Percentiles rank a stretch among this genome's conserved stretches.
These are phyloP conservation scores for Arothron firmamentum DNA, from an alignment of 2,113 vertebrate genomes.

Conservation along the genomic window DNA sequence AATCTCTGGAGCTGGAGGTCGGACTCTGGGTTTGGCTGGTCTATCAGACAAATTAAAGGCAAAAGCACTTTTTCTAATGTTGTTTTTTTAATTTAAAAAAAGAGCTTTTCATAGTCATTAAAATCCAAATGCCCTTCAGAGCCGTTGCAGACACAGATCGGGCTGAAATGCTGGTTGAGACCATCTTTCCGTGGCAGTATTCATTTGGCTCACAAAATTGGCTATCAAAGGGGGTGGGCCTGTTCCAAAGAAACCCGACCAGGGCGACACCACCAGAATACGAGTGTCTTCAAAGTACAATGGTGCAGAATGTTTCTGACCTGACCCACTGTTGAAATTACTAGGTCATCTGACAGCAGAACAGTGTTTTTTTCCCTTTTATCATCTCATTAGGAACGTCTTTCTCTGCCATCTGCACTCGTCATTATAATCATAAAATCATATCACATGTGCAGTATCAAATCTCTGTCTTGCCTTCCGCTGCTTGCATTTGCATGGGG, in stretches of 20 bases:
- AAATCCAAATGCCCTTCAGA: no score
- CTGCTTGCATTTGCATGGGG: slow-evolving; percentile 12
- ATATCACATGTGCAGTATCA: slow-evolving; percentile 21
- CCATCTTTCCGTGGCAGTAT: slow-evolving; percentile 1
- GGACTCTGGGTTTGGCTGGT: no score
- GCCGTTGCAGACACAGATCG: no score
- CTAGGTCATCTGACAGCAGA: slow-evolving; percentile 1
- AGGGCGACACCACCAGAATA: not conserved
- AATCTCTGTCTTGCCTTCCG: slow-evolving; percentile 5
- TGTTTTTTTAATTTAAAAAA: no score
- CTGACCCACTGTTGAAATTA: no score
- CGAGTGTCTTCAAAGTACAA: slow-evolving; percentile 5
- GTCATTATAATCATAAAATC: slow-evolving; percentile 26
- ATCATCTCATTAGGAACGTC: slow-evolving; percentile 12
- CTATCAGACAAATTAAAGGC: no score
- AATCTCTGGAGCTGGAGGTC: no score
- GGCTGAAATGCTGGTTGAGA: no score
- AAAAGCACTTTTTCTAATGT: no score
- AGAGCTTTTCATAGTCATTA: no score
- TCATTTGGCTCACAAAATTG: slow-evolving; percentile 19
- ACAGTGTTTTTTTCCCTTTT: slow-evolving; percentile 2
- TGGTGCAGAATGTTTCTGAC: not conserved
- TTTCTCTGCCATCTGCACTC: slow-evolving; percentile 3
- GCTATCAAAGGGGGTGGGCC: slow-evolving; percentile 14
- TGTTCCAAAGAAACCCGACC: slow-evolving; percentile 35